Evolutionary conservation across 2,797 vertebrate genomes (phyloP).

Genomic region (Pipistrellus nathusii): DNA sequence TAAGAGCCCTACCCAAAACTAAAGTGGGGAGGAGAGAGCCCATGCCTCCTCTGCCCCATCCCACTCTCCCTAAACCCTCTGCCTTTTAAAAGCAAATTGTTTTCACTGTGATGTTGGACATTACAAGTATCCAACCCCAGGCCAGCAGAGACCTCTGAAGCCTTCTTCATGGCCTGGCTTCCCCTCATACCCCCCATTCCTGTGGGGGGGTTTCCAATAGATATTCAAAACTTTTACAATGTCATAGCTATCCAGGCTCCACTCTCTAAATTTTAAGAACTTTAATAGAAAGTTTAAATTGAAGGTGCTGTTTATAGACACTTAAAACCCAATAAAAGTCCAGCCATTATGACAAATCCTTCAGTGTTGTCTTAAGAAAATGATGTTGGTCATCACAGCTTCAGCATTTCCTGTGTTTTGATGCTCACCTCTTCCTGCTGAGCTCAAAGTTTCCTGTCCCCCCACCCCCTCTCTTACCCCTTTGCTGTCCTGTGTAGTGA

Average conservation of each 20-base stretch:
- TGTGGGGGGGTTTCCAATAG: constrained; percentile 63
- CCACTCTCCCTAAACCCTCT: neutral
- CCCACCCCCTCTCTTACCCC: constrained; percentile 82
- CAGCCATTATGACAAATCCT: too few relatives aligned
- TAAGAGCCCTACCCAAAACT: too few relatives aligned
- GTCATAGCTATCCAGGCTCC: constrained; percentile 69
- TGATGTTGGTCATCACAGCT: too few relatives aligned
- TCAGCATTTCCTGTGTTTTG: too few relatives aligned
- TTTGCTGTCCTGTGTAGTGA: constrained; percentile 84
- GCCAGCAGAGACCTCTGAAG: constrained; percentile 63
- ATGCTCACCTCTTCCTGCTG: constrained; percentile 80
- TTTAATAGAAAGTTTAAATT: constrained; percentile 76
- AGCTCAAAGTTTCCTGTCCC: constrained; percentile 75
- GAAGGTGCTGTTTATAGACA: too few relatives aligned
- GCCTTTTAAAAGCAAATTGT: constrained; percentile 42
- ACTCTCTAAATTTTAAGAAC: constrained; percentile 70
- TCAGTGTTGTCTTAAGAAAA: constrained; percentile 77
- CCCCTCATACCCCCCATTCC: neutral
- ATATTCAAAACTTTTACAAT: constrained; percentile 73
- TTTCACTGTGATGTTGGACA: constrained; percentile 49
- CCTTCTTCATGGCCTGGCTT: constrained; percentile 49
- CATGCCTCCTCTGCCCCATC: neutral
- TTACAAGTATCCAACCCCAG: constrained; percentile 13
- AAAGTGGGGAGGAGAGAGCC: too few relatives aligned
- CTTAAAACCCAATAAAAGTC: too few relatives aligned